Base-by-base conservation (phyloP, 2,797 vertebrate genomes). In the Enteromius afrohamiltoni region DNA sequence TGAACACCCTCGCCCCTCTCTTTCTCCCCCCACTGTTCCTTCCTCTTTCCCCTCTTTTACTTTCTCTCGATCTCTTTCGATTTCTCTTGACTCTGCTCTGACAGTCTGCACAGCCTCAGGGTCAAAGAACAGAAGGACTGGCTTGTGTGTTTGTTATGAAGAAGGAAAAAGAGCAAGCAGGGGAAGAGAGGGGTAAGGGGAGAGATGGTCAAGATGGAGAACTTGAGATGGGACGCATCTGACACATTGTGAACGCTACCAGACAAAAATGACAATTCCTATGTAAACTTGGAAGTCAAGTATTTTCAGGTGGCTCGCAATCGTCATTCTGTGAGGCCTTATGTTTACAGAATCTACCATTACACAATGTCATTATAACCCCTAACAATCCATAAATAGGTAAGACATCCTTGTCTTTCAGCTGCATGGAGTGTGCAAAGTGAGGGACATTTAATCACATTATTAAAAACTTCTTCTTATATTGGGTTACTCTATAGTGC, bases 31-130 rank as follows among this genome's bases (percentile, higher is more conserved):
- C 91, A 94, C 76, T 82, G 75, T 77, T 75, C 88, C 85, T 86
- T 90, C 87, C 88, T 88, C 77, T 88, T 84, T 86, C 89, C 89
- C 82, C 73, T 83, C 81, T 86, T 82, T 78, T 84, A 82, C 85
- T 87, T 87, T 85, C 90, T 90, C 89, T 88, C 88, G 86, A 69
- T 89, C 87, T 86, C 89, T 45, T 45, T 90, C 87, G 92, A 88
- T 92, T 90, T 94, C 92, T 94, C 93, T 94, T 93, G 93, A 92
- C 93, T 95, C 94, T 92, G 91, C 93, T 93, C 94, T 94, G 94
- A 95, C 94, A 95, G 94, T 94, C 93, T 95, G 94, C 92, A 93
- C 93, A 94, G 94, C 94, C 95, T 94, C 92, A 74, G 94, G 94
- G 94, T 94, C 93, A 92, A 91, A 95, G 93, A 95, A 95, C 95